Evolutionary conservation across 2,113 vertebrate genomes (phyloP), one percentile per base, ranked within the genome.

Genomic region (Hippopotamus amphibius): DNA sequence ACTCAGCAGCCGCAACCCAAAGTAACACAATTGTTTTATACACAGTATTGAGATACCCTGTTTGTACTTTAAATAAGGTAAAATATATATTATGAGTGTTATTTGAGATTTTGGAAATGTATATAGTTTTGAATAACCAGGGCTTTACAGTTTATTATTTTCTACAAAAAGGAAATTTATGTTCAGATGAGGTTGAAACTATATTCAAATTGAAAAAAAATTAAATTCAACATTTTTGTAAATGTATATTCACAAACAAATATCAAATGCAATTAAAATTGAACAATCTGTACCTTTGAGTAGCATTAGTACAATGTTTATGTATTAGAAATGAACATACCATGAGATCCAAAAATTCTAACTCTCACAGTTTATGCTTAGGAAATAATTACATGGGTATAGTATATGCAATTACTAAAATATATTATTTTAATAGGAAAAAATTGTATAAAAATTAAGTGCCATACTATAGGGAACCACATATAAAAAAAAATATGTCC

Each of bases 401-500:
- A 90, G n/a, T 41, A 69, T 80, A 92, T 69, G 2, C 0, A 87
- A 21, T 66, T 57, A 57, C 2, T 43, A 90, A 89, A 93, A 71
- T 77, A 76, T 37, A 80, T 72, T 41, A 79, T 82, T 95, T 65
- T 55, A 83, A 55, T 61, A 88, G 21, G 24, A 88, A 72, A 63
- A 0, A 28, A 50, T 21, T 77, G 7, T 30, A 1, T 89, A 37
- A 57, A 91, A 88, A 53, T 15, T 89, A 65, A 86, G n/a, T 37
- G 55, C 1, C 3, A 15, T 50, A 79, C 19, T 26, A 68, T n/a
- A 71, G 1, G 37, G 6, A 10, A 59, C 24, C 33, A 50, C 14
- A n/a, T 59, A 77, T 65, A 33, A 71, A 59, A 86, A 53, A 28
- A 33, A 53, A 4, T 16, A 46, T 66, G 0, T 59, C 2, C 6